phyloP scores from a whole-genome alignment of 2,797 vertebrate species.

The Ptychobarbus kaznakovi region DNA sequence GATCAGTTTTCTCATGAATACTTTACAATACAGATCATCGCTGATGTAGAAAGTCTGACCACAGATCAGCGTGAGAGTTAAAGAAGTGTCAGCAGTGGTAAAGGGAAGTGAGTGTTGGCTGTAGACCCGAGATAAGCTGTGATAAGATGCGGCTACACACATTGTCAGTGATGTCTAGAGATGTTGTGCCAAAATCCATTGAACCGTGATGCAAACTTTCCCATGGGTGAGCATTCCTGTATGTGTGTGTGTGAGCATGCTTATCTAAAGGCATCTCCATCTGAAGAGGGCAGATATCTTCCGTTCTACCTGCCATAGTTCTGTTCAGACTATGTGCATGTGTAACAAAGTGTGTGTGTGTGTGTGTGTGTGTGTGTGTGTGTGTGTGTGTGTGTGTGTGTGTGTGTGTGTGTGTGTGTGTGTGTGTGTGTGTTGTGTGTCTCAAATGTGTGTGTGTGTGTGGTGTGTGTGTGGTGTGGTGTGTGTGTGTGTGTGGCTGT shows the following conservation, averaged over 20 bases:
- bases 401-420: neutral
- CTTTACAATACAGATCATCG: constrained; percentile 32
- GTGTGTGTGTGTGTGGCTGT: too few species aligned
- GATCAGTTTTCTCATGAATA: constrained; percentile 46
- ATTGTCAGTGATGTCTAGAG: constrained; percentile 45
- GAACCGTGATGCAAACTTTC: constrained; percentile 40
- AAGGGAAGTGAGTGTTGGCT: constrained; percentile 44
- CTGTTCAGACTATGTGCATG: neutral
- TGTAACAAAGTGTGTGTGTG: neutral
- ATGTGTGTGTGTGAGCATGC: neutral
- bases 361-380: neutral
- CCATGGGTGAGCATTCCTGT: constrained; percentile 4
- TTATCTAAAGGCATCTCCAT: constrained; percentile 40
- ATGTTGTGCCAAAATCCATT: constrained; percentile 38
- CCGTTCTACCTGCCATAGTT: constrained; percentile 10
- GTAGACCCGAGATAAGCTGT: constrained; percentile 44
- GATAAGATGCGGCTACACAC: constrained; percentile 58
- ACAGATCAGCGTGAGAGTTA: constrained; percentile 19
- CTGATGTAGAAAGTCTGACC: constrained; percentile 47
- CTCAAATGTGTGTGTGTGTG: too few species aligned
- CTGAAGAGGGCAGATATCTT: constrained; percentile 30
- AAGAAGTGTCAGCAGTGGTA: constrained; percentile 29
- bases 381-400: neutral
- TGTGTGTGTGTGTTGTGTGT: too few species aligned
- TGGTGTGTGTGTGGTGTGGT: too few species aligned